These are phyloP conservation scores for Bambusicola thoracicus DNA, from an alignment of 2,113 vertebrate genomes.

Conservation along the genomic window DNA sequence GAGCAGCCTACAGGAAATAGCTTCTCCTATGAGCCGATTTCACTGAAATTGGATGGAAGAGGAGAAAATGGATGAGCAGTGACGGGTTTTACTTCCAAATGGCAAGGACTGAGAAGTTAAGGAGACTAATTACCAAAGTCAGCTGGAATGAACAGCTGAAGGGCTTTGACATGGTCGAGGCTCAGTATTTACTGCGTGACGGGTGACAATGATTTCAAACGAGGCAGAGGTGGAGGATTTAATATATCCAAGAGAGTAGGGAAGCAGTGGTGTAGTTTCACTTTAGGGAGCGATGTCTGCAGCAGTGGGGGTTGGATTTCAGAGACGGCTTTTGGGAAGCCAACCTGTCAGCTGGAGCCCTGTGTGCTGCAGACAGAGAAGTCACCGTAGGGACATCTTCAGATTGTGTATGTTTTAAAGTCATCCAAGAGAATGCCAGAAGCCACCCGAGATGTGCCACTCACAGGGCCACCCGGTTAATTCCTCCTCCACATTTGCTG, in stretches of 20 bases:
- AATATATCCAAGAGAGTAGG: background rate
- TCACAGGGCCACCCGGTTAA: background rate
- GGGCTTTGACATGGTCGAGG: background rate
- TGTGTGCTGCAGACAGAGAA: background rate
- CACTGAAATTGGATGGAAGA: background rate
- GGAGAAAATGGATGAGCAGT: background rate
- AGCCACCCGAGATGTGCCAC: background rate
- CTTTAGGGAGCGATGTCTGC: background rate
- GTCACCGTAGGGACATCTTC: background rate
- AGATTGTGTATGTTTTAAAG: background rate
- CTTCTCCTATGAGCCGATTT: background rate
- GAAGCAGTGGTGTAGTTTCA: background rate
- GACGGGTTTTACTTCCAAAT: background rate
- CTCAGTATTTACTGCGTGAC: background rate
- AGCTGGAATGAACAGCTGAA: background rate
- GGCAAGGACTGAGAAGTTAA: background rate
- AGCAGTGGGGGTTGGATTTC: background rate
- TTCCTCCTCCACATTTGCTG: background rate
- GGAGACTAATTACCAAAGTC: constrained; percentile 5
- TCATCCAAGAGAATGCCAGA: background rate
- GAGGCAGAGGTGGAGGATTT: background rate
- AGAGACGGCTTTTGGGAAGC: background rate
- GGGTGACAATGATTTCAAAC: background rate
- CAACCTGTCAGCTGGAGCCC: background rate
- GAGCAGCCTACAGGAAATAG: constrained; percentile 24